phyloP scores from a whole-genome alignment of 2,113 vertebrate genomes.

The Aleadryas rufinucha region DNA sequence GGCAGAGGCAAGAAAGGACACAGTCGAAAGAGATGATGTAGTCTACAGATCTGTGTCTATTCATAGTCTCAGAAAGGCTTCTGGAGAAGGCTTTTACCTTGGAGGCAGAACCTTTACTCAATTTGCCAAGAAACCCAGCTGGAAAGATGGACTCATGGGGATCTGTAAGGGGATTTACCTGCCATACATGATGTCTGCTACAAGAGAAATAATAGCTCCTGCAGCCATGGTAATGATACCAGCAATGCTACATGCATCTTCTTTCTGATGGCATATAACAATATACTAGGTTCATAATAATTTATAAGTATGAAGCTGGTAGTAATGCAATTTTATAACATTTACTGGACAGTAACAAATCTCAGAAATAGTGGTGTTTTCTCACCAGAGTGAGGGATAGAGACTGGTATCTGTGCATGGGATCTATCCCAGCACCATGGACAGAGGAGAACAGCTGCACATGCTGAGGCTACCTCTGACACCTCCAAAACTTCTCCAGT shows the following conservation, averaged over 20 bases:
- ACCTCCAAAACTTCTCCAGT: background rate
- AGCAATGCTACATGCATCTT: background rate
- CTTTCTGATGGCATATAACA: background rate
- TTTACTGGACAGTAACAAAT: background rate
- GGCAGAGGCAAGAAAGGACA: background rate
- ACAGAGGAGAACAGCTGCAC: background rate
- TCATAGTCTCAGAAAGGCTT: background rate
- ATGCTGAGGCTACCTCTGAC: fast-evolving
- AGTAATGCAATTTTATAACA: background rate
- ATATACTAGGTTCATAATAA: background rate
- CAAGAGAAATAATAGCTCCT: background rate
- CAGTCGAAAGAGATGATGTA: background rate
- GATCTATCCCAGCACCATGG: background rate
- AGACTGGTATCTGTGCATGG: fast-evolving
- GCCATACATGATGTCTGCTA: background rate
- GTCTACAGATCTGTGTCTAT: background rate
- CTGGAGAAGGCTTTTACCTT: background rate
- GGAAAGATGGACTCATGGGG: background rate
- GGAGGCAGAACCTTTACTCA: background rate
- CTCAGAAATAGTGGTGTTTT: background rate
- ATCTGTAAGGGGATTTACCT: background rate
- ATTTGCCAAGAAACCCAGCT: background rate
- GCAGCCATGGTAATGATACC: background rate
- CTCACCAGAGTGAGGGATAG: fast-evolving
- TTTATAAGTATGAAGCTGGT: background rate